Base-by-base conservation (phyloP, 30 jellyfish, hydroid and myxozoan species). In the Cassiopea andromeda region DNA sequence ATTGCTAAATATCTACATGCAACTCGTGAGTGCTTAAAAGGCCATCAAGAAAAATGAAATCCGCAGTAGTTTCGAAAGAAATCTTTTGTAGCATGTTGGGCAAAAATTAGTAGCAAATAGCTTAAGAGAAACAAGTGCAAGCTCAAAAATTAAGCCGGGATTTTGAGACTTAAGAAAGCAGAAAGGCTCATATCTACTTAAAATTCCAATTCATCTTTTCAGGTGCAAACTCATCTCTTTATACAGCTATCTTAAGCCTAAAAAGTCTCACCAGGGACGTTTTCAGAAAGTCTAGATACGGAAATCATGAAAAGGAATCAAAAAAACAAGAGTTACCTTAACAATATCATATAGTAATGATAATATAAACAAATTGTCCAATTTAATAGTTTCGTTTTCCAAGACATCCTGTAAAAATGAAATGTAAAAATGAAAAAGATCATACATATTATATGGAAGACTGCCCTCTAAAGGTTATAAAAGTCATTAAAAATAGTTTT, bases 341-440 rank as follows among this genome's bases (percentile, higher is more conserved):
- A 94, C 73, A 69, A 94, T 94, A 75, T 94, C 98, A 70, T 94
- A 85, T 16, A 94, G 75, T 9, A 94, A 90, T 13, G 98, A 94
- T 49, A 94, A 82, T 44, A 94, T 87, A 72, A 94, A 94, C 14
- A 90, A 85, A 10, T 97, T 90, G 80, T 94, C 97, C 79, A 94
- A 82, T 75, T 88, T 85, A 19, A 94, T 94, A 50, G 91, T 90
- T 27, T 88, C 90, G 79, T 94, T 94, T 72, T 94, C 98, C 77
- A 94, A 64, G 5, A 94, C 96, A 85, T 94, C 98, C 98, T 94
- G 85, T 5, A 88, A 89, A 82, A 17, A 61, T 61, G 50, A n/a
- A 78, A 16, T n/a, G 13, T 8, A 46, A 44, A 44, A 1, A 69
- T 50, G 4, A 46, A 14, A 14, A 44, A 15, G 27, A 15, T 6